Evolutionary conservation across 2,888 invertebrate genomes (phyloP).

Genomic region (Lasioglossum zephyrum): DNA sequence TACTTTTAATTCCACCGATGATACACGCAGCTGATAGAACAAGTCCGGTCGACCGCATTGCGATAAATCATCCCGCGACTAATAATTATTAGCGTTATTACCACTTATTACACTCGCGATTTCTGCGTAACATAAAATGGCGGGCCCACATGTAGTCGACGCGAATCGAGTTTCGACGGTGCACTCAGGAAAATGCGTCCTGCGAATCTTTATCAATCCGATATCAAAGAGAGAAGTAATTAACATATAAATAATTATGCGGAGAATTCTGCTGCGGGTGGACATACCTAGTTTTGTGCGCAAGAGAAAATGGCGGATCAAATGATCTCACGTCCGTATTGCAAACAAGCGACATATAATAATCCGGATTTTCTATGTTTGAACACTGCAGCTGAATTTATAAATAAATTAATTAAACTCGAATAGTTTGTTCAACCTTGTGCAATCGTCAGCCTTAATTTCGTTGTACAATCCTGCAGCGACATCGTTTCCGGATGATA

Average conservation of each 20-base stretch:
- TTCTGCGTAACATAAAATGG: neutral
- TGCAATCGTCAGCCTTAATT: neutral
- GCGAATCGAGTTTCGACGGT: neutral
- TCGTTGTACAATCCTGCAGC: neutral
- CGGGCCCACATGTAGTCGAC: neutral
- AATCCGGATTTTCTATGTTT: neutral
- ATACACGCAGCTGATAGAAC: neutral
- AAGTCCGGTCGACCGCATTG: neutral
- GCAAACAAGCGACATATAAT: neutral
- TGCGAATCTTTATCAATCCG: neutral
- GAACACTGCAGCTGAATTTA: neutral
- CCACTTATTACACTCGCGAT: neutral
- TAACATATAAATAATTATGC: neutral
- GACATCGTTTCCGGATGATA: neutral
- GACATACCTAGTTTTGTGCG: neutral
- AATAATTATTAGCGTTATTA: neutral
- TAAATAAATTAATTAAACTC: too few relatives aligned
- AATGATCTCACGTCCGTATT: neutral
- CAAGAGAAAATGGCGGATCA: neutral
- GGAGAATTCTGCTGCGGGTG: neutral
- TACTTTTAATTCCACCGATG: neutral
- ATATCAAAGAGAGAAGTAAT: neutral
- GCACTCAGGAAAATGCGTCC: neutral
- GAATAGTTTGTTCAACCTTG: neutral
- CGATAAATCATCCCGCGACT: neutral